Base-by-base conservation (phyloP, 1,140 invertebrate genomes). In the Zophobas atratus region DNA sequence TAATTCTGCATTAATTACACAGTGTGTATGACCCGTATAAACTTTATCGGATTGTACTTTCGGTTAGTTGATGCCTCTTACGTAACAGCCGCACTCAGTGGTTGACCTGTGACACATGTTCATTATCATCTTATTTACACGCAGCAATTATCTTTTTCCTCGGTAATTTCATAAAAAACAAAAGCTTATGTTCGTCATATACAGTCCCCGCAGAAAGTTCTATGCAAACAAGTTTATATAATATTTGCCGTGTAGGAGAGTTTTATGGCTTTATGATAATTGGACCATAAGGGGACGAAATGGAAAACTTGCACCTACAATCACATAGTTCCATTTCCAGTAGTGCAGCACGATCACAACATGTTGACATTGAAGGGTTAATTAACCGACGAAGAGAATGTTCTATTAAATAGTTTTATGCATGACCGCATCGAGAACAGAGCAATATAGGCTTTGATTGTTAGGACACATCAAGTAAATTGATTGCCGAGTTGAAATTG, bases 301-400 rank as follows among this genome's bases (percentile, higher is more conserved):
- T 20, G 20, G 20, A 20, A 20, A 20, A 20, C 35, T 55, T 32
- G 53, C 53, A 55, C 53, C 53, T 55, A 34, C 35, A 46, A 46
- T 55, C 20, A 20, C 20, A 20, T 20, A 51, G 2, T 51, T 51
- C 20, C 20, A 51, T 2, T 51, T 51, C 49, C 49, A 51, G 43
- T 8, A 46, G 43, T 46, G 43, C 3, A 4, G 3, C n/a, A 51
- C 20, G 49, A 2, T 51, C n/a, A 20, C 4, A 51, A 57, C 55
- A 57, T 34, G 55, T 67, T 67, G 60, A 67, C 60, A 67, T 67
- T 67, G 60, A 67, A 67, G 39, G 60, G 60, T 67, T 67, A 67
- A 67, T 67, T 67, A 67, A 51, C 6, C 49, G n/a, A 20, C 20
- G 49, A 51, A 67, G 60, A 67, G 60, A 67, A 67, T 41, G 60